Base-by-base conservation (phyloP, 2,113 vertebrate genomes). In the Lathamus discolor region DNA sequence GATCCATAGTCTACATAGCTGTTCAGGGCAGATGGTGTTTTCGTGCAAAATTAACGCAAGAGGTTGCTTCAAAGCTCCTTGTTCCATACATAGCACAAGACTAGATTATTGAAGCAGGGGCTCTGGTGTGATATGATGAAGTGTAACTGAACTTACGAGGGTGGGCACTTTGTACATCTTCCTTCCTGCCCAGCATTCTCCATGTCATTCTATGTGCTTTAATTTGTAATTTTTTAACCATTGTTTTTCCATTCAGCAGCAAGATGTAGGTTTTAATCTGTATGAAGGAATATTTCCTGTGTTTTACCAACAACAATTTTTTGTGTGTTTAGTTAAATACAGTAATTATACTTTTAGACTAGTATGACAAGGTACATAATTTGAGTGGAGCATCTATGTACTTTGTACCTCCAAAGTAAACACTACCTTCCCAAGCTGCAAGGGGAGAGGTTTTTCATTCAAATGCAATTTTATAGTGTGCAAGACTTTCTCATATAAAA, bases 11-110 rank as follows among this genome's bases (percentile, higher is more conserved):
- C 97, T 96, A 96, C 93, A 96, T 94, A 97, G 96, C 92, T 92
- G 63, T 96, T 96, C 70, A 66, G 87, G 92, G 85, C 95, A 98
- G 98, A 98, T 98, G 97, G 98, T 63, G 77, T 98, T 97, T 98
- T 96, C 97, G 93, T 95, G 94, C 92, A 97, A 96, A 97, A 98
- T 97, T 97, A 97, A 96, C 88, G 51, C 92, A 92, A 86, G 88
- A 93, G 83, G 89, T 96, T 96, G 66, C 73, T 92, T 93, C 91
- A 86, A 79, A 95, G 91, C 79, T 97, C 88, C 79, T 85, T 64
- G 96, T 96, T 96, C 91, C 86, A 66, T 82, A 84, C 54, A 37
- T 80, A 85, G 86, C 92, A 93, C 88, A 64, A 64, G 74, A 94
- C 93, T 37, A 59, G 57, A 63, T 67, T n/a, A 57, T 51, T 88